These are phyloP conservation scores for Nothoprocta perdicaria DNA, from an alignment of 2,113 vertebrate genomes.

Conservation along the genomic window DNA sequence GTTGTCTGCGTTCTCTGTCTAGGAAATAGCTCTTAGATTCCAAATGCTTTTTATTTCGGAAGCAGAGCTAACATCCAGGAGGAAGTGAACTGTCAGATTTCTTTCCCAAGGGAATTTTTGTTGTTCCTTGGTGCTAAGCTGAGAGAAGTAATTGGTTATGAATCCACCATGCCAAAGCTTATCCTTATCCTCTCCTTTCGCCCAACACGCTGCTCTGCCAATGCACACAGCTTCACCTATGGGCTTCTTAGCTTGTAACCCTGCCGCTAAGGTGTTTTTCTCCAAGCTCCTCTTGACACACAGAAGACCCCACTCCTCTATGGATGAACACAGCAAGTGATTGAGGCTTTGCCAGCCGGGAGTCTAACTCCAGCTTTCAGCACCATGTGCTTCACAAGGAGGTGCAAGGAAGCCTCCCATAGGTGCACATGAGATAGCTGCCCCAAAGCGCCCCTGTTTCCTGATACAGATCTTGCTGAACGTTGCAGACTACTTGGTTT, in stretches of 20 bases:
- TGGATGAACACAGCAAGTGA: neutral
- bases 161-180: neutral
- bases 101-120: neutral
- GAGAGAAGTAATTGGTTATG: neutral
- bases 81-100: neutral
- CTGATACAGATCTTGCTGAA: neutral
- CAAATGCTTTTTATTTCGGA: neutral
- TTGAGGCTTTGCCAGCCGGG: too few relatives aligned
- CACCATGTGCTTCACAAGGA: neutral
- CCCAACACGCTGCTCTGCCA: neutral
- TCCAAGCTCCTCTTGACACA: neutral
- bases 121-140: neutral
- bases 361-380: neutral
- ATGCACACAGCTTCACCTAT: neutral
- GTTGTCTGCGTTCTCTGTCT: neutral
- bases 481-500: neutral
- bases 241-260: neutral
- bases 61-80: neutral
- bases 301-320: neutral
- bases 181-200: neutral
- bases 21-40: slow-evolving; percentile 13
- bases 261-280: neutral
- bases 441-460: neutral
- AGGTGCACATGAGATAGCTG: too few relatives aligned
- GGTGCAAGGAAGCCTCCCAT: neutral